These are phyloP conservation scores for Drosophila biarmipes DNA, from an alignment of 1,140 invertebrate species.

Conservation along the genomic window DNA sequence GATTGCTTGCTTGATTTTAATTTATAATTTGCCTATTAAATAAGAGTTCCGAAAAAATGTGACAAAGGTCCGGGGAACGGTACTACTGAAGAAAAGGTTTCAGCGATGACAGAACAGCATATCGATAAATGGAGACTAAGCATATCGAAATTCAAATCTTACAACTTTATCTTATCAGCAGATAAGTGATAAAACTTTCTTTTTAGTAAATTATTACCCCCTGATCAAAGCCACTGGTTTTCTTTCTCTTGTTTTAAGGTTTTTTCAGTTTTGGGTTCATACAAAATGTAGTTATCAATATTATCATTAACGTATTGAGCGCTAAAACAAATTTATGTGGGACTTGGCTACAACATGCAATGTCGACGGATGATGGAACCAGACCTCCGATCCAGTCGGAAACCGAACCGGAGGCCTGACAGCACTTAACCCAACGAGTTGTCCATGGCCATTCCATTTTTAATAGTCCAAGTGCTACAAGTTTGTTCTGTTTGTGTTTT, in stretches of 20 bases:
- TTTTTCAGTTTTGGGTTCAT: conserved; percentile 51
- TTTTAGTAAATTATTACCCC: not conserved
- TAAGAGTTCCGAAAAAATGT: conserved; percentile 56
- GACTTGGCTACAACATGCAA: conserved; percentile 43
- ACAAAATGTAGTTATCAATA: conserved; percentile 72
- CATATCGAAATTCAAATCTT: conserved; percentile 8
- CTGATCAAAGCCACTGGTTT: not conserved
- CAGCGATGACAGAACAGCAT: conserved; percentile 1
- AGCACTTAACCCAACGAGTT: conserved; percentile 35
- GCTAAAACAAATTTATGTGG: conserved; percentile 63
- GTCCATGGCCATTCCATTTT: conserved; percentile 38
- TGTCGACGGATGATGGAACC: conserved; percentile 10
- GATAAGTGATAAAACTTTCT: not conserved
- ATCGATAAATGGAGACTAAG: not conserved
- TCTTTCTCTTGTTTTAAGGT: conserved; percentile 11
- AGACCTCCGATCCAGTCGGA: conserved; percentile 65
- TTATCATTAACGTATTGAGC: conserved; percentile 57
- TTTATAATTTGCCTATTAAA: conserved; percentile 56
- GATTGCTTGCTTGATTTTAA: conserved; percentile 12
- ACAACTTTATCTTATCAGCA: not conserved
- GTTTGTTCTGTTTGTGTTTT: conserved; percentile 38
- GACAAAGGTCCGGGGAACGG: conserved; percentile 9
- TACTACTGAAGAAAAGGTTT: conserved; percentile 2
- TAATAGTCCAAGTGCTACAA: conserved; percentile 44
- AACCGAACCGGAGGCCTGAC: conserved; percentile 64